phyloP scores from a whole-genome alignment of 2,113 vertebrate species.

The Chionis minor region DNA sequence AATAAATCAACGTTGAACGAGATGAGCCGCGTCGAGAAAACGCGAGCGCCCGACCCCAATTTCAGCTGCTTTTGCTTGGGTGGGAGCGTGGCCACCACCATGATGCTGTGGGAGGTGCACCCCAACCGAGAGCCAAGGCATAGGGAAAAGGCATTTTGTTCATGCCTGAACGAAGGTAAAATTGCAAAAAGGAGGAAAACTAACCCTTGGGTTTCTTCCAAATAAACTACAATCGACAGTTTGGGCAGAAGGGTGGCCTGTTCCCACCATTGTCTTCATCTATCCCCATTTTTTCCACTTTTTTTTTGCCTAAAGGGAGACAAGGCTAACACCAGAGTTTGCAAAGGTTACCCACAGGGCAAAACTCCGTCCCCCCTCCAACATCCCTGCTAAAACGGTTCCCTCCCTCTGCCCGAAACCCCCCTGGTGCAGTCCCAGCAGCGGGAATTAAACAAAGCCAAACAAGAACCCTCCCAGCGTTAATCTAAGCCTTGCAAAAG shows the following conservation, averaged over 20 bases:
- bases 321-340: accelerated
- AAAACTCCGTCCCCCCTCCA: accelerated
- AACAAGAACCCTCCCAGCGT: background rate
- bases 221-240: background rate
- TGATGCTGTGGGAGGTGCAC: background rate
- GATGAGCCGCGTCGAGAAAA: background rate
- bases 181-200: background rate
- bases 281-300: background rate
- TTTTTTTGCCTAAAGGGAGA: background rate
- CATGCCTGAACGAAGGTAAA: background rate
- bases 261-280: background rate
- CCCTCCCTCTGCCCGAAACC: accelerated
- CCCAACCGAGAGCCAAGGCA: accelerated
- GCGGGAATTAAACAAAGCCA: background rate
- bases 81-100: accelerated
- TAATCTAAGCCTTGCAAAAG: background rate
- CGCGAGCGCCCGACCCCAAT: accelerated
- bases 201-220: background rate
- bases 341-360: background rate
- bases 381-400: accelerated
- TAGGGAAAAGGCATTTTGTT: background rate
- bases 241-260: background rate
- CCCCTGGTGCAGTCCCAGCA: accelerated
- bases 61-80: background rate
- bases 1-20: accelerated